A percentile compares a stretch with the other conserved stretches of the same genome.
These are phyloP conservation scores for Sinotaia quadrata DNA, from an alignment of 2,888 invertebrate species.

Conservation along the genomic window DNA sequence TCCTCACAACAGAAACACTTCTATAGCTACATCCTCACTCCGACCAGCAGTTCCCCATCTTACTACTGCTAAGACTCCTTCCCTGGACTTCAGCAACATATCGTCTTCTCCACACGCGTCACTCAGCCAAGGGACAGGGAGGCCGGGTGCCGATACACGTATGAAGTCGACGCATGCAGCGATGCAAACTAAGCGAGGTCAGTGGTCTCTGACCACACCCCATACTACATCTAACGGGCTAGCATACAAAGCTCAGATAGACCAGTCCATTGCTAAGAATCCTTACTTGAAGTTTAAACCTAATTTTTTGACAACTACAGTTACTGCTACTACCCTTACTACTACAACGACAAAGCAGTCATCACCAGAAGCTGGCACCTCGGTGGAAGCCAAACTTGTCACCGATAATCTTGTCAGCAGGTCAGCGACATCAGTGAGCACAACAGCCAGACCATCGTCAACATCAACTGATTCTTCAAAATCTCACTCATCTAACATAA, in stretches of 20 bases:
- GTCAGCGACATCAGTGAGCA: background rate
- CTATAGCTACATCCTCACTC: too few relatives aligned
- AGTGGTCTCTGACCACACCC: background rate
- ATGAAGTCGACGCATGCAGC: too few relatives aligned
- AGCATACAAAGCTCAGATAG: too few relatives aligned
- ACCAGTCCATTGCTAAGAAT: background rate
- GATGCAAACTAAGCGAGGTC: too few relatives aligned
- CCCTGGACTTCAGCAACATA: too few relatives aligned
- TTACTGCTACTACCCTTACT: background rate
- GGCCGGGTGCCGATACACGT: too few relatives aligned
- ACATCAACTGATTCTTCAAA: background rate
- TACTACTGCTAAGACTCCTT: too few relatives aligned
- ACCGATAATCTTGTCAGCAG: background rate
- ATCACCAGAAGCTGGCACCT: background rate
- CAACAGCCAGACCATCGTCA: background rate
- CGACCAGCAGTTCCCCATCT: too few relatives aligned
- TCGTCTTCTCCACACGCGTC: too few relatives aligned
- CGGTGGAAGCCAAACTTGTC: background rate
- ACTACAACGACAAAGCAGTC: background rate
- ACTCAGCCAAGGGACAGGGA: too few relatives aligned
- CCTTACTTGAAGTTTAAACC: conserved; percentile 11
- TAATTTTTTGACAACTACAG: background rate
- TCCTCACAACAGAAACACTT: too few relatives aligned
- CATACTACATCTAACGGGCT: background rate
- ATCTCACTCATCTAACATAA: too few relatives aligned